A percentile compares a stretch with the other conserved stretches of the same genome.
phyloP scores from a whole-genome alignment of 2,888 invertebrate species.

The Gymnocheta viridis region DNA sequence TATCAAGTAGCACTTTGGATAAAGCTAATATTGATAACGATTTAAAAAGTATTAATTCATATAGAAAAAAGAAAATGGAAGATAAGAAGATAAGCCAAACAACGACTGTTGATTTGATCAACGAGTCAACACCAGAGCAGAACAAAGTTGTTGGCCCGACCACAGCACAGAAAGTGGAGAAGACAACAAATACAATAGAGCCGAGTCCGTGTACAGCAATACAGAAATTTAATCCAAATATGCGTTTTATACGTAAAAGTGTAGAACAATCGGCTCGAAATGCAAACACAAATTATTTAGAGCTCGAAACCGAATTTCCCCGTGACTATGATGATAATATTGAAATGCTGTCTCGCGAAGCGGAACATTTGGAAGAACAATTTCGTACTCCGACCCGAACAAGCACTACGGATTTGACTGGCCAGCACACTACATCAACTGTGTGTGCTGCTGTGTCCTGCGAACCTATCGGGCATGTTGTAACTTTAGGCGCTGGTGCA shows the following conservation, averaged over 20 bases:
- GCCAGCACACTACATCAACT: conserved; percentile 55
- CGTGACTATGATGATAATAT: conserved; percentile 82
- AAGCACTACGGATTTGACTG: conserved; percentile 55
- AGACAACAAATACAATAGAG: conserved; percentile 35
- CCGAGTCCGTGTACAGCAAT: conserved; percentile 71
- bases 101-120: conserved; percentile 6
- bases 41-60: background rate
- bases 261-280: conserved; percentile 80
- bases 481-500: background rate
- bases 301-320: conserved; percentile 82
- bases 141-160: conserved; percentile 41
- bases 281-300: conserved; percentile 77
- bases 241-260: conserved; percentile 81
- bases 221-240: conserved; percentile 75
- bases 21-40: conserved; percentile 13
- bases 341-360: conserved; percentile 81
- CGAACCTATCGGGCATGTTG: conserved; percentile 1
- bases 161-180: conserved; percentile 33
- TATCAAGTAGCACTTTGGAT: conserved; percentile 56
- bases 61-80: conserved; percentile 54
- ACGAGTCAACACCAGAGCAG: conserved; percentile 14
- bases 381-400: conserved; percentile 76
- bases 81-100: conserved; percentile 27
- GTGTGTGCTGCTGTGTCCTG: conserved; percentile 16
- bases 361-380: conserved; percentile 82